Base-by-base conservation (phyloP, 1,140 invertebrate species). In the Temnothorax curvispinosus region DNA sequence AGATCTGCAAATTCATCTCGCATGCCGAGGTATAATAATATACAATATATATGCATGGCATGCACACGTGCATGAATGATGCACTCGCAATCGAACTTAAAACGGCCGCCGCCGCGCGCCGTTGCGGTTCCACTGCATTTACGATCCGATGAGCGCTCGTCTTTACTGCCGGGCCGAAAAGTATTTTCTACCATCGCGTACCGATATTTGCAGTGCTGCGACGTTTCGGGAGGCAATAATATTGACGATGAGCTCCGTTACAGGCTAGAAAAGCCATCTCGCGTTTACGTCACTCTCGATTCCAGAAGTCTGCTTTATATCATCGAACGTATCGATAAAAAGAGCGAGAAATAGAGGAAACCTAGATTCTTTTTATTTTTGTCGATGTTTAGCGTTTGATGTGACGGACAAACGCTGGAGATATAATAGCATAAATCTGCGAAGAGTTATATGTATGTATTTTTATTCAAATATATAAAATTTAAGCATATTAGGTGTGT, bases 301-400 rank as follows among this genome's bases (percentile, higher is more conserved):
- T 82, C 38, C 67, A 58, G 38, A 5, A 82, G 60, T 27, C 32
- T 38, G 41, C 27, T 82, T 72, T 74, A 56, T 84, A 84, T 80
- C 62, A 38, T 60, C 80, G 75, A 81, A 88, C 81, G 82, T 86
- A 86, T 90, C 84, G 69, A 75, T 84, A 58, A 82, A 80, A 72
- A 72, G 71, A 21, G 13, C 27, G 44, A 58, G 41, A 35, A 35
- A 71, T 32, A 32, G 21, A 41, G 47, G 1, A 27, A 80, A 52
- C 7, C 15, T 69, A 81, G 18, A 35, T 71, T 71, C 56, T 56
- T 44, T 56, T 35, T n/a, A 11, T 15, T 38, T 21, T 3, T 8
- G 18, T 81, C 15, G 18, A 80, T 69, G 21, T 38, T 15, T 56
- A 38, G 21, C 18, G 67, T 35, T 47, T 38, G 15, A 35, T 74